phyloP scores from a whole-genome alignment of 2,797 vertebrate genomes.

The Paguma larvata region DNA sequence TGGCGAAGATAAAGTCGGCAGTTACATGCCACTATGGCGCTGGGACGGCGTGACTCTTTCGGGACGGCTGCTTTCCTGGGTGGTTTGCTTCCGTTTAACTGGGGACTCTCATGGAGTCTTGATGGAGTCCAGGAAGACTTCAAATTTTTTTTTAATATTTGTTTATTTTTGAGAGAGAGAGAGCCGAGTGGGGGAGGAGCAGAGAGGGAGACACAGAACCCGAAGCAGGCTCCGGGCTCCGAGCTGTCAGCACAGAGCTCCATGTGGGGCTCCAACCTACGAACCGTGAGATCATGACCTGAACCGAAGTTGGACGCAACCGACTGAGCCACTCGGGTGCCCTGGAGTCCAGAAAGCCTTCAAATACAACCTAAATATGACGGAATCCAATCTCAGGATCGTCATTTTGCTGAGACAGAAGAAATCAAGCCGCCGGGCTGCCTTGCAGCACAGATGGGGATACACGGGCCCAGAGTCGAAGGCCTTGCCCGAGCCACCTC shows the following conservation, averaged over 20 bases:
- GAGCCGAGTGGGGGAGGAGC: too few relatives aligned
- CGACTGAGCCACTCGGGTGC: too few relatives aligned
- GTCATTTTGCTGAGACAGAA: too few relatives aligned
- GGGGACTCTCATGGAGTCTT: slow-evolving; percentile 11
- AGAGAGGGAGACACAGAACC: too few relatives aligned
- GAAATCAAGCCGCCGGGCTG: background rate
- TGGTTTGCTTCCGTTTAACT: background rate
- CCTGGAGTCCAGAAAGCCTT: background rate
- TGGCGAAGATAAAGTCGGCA: background rate
- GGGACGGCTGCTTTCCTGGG: background rate
- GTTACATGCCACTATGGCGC: background rate
- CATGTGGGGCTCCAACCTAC: too few relatives aligned
- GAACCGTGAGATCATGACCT: too few relatives aligned
- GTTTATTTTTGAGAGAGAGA: too few relatives aligned
- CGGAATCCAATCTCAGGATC: fast-evolving
- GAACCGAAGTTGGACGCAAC: too few relatives aligned
- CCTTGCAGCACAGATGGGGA: background rate
- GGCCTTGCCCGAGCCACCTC: background rate
- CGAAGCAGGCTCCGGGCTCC: too few relatives aligned
- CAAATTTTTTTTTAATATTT: background rate
- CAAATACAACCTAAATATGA: background rate
- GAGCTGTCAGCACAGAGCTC: too few relatives aligned
- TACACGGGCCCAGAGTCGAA: background rate
- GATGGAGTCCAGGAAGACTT: slow-evolving; percentile 1
- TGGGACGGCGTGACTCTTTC: background rate